These are phyloP conservation scores for Corythoichthys intestinalis DNA, from an alignment of 2,113 vertebrate genomes.

Conservation along the genomic window DNA sequence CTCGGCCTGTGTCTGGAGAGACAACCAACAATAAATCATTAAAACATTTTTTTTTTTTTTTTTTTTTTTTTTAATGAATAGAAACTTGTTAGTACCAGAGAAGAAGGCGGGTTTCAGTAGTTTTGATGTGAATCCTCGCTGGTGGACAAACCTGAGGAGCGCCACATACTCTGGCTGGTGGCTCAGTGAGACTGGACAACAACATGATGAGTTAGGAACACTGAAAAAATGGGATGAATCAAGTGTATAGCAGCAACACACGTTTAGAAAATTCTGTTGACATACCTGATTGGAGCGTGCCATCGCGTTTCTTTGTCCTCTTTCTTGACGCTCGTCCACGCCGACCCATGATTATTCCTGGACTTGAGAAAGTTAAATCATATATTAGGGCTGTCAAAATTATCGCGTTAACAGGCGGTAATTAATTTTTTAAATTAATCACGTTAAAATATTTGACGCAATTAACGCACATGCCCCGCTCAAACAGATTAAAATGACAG, in stretches of 20 bases:
- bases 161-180: constrained; percentile 74
- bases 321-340: constrained; percentile 57
- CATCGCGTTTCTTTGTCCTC: constrained; percentile 44
- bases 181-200: constrained; percentile 73
- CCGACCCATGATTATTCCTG: constrained; percentile 29
- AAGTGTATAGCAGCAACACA: too few species aligned
- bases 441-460: too few species aligned
- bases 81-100: constrained; percentile 66
- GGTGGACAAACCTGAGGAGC: constrained; percentile 83
- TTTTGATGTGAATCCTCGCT: constrained; percentile 74
- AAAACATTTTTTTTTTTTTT: too few species aligned
- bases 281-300: constrained; percentile 38
- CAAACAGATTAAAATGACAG: too few species aligned
- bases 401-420: too few species aligned
- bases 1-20: constrained; percentile 82
- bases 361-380: neutral
- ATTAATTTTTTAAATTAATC: too few species aligned
- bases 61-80: neutral
- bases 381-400: too few species aligned
- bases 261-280: neutral
- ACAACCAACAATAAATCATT: neutral
- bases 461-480: too few species aligned
- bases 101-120: constrained; percentile 79
- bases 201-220: neutral
- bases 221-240: neutral